A percentile compares a stretch with the other conserved stretches of the same genome.
Conservation (phyloP, 2,797 vertebrate species). For the Sarcophilus harrisii region DNA sequence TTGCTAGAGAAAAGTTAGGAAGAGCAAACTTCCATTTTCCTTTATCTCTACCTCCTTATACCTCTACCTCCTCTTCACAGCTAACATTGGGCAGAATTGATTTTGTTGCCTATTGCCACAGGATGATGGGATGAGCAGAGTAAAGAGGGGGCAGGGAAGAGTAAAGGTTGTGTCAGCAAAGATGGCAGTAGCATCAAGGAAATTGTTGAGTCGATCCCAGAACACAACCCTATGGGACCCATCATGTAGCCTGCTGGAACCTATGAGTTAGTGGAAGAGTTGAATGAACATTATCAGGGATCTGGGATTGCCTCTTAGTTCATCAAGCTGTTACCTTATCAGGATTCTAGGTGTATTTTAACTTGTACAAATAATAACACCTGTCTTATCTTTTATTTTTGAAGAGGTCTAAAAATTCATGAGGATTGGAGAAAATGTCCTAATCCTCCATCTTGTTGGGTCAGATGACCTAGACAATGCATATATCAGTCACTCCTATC, state of each 20-base stretch:
- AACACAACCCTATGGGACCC: background rate
- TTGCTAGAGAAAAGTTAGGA: background rate
- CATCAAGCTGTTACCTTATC: background rate
- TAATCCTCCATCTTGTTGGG: background rate
- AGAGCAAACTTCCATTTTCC: background rate
- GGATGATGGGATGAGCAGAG: background rate
- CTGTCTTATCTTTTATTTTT: background rate
- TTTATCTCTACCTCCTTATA: background rate
- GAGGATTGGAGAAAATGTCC: background rate
- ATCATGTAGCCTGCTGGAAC: background rate
- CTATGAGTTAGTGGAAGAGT: background rate
- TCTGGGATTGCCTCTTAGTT: background rate
- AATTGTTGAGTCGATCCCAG: background rate
- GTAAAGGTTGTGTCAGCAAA: background rate
- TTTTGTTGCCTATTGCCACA: background rate
- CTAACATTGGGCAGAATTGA: background rate
- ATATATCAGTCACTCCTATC: background rate
- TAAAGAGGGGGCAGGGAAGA: background rate
- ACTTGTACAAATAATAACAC: background rate
- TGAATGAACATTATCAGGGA: background rate
- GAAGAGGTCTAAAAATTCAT: background rate
- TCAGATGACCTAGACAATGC: background rate
- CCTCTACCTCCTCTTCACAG: background rate
- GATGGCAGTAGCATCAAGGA: background rate
- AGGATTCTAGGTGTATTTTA: background rate